phyloP scores from a whole-genome alignment of 2,888 invertebrate species.

The Pollenia labialis region DNA sequence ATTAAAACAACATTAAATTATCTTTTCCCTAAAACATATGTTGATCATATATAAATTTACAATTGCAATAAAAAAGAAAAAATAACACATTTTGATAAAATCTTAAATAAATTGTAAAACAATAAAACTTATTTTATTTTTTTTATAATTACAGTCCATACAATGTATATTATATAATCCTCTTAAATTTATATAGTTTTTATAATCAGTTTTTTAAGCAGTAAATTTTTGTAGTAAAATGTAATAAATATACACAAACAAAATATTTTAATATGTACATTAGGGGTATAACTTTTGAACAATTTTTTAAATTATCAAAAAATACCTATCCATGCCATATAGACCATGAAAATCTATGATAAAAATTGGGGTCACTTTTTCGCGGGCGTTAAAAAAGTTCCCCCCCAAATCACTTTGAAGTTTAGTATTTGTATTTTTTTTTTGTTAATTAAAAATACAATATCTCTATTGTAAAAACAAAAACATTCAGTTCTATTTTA shows the following conservation, averaged over 20 bases:
- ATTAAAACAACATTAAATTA: constrained; percentile 37
- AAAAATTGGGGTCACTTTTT: too few relatives aligned
- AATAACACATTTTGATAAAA: constrained; percentile 4
- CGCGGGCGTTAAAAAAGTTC: too few relatives aligned
- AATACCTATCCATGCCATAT: too few relatives aligned
- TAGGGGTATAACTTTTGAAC: too few relatives aligned
- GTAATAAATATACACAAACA: constrained; percentile 68
- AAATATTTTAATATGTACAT: too few relatives aligned
- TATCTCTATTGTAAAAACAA: too few relatives aligned
- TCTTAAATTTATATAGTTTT: constrained; percentile 42
- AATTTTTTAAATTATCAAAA: too few relatives aligned
- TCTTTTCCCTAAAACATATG: constrained; percentile 23
- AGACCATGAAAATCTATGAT: too few relatives aligned
- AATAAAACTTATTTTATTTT: constrained; percentile 58
- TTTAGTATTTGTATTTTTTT: too few relatives aligned
- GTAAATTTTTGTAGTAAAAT: constrained; percentile 63
- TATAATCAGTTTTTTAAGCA: constrained; percentile 47
- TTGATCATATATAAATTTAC: constrained; percentile 24
- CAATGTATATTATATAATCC: constrained; percentile 48
- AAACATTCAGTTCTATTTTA: too few relatives aligned
- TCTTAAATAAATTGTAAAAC: constrained; percentile 26
- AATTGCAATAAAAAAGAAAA: constrained; percentile 3
- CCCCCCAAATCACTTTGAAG: too few relatives aligned
- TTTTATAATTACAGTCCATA: constrained; percentile 34
- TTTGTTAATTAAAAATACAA: too few relatives aligned